Base-by-base conservation (phyloP, 2,797 vertebrate species). In the Tadarida brasiliensis region DNA sequence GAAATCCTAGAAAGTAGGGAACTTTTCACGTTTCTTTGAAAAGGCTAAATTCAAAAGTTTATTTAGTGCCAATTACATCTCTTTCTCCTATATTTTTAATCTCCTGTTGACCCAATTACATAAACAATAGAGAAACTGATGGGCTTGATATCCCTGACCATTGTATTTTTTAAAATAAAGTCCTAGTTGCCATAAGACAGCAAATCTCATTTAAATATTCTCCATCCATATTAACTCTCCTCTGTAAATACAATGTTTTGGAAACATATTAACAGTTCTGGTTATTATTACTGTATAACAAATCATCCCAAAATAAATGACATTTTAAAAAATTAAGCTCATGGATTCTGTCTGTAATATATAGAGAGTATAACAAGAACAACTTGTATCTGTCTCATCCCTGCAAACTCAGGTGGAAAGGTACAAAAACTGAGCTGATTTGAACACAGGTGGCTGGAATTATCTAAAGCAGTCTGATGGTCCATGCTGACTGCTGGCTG, bases 71-170 rank as follows among this genome's bases (percentile, higher is more conserved):
- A 54, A 16, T 68, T 33, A 57, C 67, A 56, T 68, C 19, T 68
- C 11, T 92, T 74, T 80, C 57, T 47, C 39, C 7, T 78, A 33
- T 54, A 76, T 94, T 95, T 83, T 68, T 81, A 81, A 84, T 33
- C 5, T 80, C 17, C 35, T 70, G 6, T 65, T 92, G 9, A 71
- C 5, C n/a, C 57, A 94, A 44, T 85, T 56, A 81, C 2, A 77
- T 57, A 92, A 94, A 76, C 9, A 87, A 76, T 2, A 68, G 17
- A 28, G 74, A 95, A 91, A 77, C 4, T 26, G 74, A 76, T 49
- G 9, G 11, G 74, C 59, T 67, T 80, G 28, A 86, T 59, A 65
- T 74, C 77, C 22, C 4, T 89, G 28, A 56, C 24, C 14, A 14
- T 0, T 76, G 0, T 54, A 80, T 56, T 83, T 85, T 84, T 84